Conservation (phyloP, 1,140 invertebrate genomes). For the Cydia splendana region DNA sequence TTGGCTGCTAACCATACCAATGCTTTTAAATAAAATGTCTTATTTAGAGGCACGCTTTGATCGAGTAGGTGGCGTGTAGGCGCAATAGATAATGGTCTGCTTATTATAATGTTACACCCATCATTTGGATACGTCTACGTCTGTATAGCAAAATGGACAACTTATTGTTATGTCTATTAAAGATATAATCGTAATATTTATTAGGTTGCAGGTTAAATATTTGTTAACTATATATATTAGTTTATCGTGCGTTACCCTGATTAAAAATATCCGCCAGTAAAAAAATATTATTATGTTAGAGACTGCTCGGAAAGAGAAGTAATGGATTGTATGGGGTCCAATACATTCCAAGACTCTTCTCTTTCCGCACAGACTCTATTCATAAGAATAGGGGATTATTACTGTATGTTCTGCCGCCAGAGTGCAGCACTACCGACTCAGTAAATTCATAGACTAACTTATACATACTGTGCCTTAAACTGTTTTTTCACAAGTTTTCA, state of each 20-base stretch:
- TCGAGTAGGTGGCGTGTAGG: conserved; percentile 24
- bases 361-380: too few relatives aligned
- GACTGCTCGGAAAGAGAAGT: too few relatives aligned
- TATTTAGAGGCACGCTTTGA: conserved; percentile 26
- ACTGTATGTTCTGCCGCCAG: too few relatives aligned
- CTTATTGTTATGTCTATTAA: conserved; percentile 1
- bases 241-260: background rate
- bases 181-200: conserved; percentile 11
- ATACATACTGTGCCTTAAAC: too few relatives aligned
- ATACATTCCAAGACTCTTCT: too few relatives aligned
- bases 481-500: too few relatives aligned
- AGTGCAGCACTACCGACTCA: too few relatives aligned
- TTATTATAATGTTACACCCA: conserved; percentile 29
- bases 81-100: conserved; percentile 26
- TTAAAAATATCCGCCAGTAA: too few relatives aligned
- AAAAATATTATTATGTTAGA: too few relatives aligned
- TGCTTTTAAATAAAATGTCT: conserved; percentile 28
- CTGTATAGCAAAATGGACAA: conserved; percentile 17
- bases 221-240: conserved; percentile 15
- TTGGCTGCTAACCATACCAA: background rate
- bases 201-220: conserved; percentile 6
- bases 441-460: too few relatives aligned
- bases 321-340: too few relatives aligned
- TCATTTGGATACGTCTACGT: conserved; percentile 27
- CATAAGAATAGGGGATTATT: too few relatives aligned